Conservation (phyloP, 2,888 invertebrate species). For the Pollenia angustigena region DNA sequence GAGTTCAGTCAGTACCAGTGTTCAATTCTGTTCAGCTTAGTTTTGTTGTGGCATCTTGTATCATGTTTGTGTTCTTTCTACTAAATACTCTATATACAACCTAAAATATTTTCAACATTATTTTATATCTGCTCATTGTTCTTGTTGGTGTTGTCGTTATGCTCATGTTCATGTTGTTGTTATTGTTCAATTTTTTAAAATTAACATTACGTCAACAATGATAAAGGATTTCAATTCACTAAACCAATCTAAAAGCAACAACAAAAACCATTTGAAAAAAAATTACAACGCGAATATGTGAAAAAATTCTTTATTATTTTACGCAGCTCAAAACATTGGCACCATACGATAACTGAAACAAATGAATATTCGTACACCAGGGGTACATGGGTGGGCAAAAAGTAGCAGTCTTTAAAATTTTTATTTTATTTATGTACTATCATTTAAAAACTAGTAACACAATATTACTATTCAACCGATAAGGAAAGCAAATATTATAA, state of each 20-base stretch:
- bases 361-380: constrained; percentile 17
- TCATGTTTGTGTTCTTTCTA: neutral
- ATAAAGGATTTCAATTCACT: constrained; percentile 66
- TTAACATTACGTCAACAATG: constrained; percentile 72
- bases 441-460: too few species aligned
- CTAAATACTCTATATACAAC: constrained; percentile 13
- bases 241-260: constrained; percentile 55
- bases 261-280: constrained; percentile 36
- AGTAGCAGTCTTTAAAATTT: neutral
- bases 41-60: constrained; percentile 56
- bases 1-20: constrained; percentile 11
- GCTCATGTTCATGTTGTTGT: constrained; percentile 47
- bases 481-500: too few species aligned
- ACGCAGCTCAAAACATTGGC: constrained; percentile 60
- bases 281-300: constrained; percentile 64
- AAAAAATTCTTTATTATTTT: constrained; percentile 62
- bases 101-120: constrained; percentile 57
- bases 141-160: constrained; percentile 47
- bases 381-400: neutral
- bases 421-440: neutral
- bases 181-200: constrained; percentile 69
- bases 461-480: too few species aligned
- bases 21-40: constrained; percentile 18
- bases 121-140: constrained; percentile 53
- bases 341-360: constrained; percentile 43